Conservation (phyloP, 2,888 invertebrate genomes). For the Tanaodytes sp. region DNA sequence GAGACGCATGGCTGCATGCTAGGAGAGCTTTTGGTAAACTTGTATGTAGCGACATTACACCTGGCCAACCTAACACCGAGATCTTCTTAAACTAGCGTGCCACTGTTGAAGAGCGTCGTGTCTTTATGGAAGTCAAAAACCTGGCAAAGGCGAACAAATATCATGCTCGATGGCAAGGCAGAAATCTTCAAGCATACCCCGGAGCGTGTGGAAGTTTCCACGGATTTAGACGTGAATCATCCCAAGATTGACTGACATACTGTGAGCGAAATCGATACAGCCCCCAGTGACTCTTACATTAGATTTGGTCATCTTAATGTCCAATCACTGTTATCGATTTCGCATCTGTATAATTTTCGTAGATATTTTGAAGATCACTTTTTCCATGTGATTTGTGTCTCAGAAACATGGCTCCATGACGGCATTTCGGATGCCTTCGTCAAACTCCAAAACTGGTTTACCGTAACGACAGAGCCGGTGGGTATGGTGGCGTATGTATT, state of each 20-base stretch:
- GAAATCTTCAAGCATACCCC: too few species aligned
- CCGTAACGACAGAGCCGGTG: neutral
- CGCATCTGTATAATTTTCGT: too few species aligned
- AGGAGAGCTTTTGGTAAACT: neutral
- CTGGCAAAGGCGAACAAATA: neutral
- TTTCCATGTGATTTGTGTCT: too few species aligned
- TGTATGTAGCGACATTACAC: neutral
- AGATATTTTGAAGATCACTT: too few species aligned
- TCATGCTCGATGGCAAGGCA: conserved; percentile 11
- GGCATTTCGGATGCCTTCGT: neutral
- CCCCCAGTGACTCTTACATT: too few species aligned
- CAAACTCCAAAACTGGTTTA: neutral
- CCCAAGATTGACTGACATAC: too few species aligned
- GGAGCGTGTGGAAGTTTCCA: too few species aligned
- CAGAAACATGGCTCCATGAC: neutral
- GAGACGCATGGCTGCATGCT: neutral
- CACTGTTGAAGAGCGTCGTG: neutral
- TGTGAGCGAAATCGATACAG: too few species aligned
- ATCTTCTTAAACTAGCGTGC: conserved; percentile 4
- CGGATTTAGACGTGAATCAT: too few species aligned
- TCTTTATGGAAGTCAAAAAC: neutral
- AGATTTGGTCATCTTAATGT: neutral
- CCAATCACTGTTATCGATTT: neutral
- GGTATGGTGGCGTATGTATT: neutral
- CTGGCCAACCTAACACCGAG: neutral